Evolutionary conservation across 2,888 invertebrate species (phyloP), one percentile per base, ranked within the genome.

Genomic region (Drosophila mettleri): DNA sequence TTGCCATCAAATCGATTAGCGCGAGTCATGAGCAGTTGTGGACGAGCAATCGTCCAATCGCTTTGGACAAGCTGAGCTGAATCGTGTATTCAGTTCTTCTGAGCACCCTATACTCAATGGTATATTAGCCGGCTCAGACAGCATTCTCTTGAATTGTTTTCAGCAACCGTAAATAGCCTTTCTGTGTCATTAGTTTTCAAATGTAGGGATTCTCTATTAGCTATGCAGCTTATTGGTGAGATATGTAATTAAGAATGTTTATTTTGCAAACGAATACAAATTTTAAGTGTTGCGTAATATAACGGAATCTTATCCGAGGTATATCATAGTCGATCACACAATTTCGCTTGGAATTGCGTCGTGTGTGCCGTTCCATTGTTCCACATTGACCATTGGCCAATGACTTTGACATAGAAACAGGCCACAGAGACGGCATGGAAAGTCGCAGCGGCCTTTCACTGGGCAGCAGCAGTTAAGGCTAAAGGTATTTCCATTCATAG

Each of bases 331-430:
- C 43, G 9, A 29, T 12, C 24, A 6, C 3, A 29, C 2, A 18
- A n/a, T 20, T 16, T 18, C 12, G 31, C 7, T n/a, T 57, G 34
- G 14, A 27, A 55, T 41, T 60, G 64, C 52, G 34, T 70, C 63
- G 76, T 82, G 80, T 80, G 69, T 78, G 59, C 65, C 67, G 68
- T 77, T 82, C 69, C 78, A 78, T 69, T 74, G 76, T 86, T 69
- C 71, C 73, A 73, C 75, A 85, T 74, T 85, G 85, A 79, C 74
- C 79, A 70, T 49, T 74, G 74, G 66, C 68, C 75, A 83, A 83
- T 83, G 83, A 78, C 83, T 83, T 86, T 83, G 83, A 83, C 83
- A 83, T 72, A 83, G 69, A 86, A 83, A 86, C 64, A 53, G 51
- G 39, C 39, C 54, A 33, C 34, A 41, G 57, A 53, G 49, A 16